Evolutionary conservation across 2,888 invertebrate genomes (phyloP).

Genomic region (Cephalotes varians): DNA sequence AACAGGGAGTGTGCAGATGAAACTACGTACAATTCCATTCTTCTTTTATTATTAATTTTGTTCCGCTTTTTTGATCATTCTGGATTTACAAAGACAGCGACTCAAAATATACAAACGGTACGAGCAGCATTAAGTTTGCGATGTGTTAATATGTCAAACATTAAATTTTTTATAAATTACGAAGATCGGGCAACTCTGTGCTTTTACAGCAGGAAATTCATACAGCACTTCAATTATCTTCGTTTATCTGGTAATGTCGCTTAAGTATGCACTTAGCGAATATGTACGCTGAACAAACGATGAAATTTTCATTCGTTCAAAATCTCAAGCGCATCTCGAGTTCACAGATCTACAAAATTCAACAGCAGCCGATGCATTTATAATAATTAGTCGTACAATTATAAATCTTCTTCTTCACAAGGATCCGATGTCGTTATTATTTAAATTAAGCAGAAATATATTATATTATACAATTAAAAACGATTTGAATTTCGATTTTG

Average conservation of each 20-base stretch:
- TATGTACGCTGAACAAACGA: slow-evolving; percentile 16
- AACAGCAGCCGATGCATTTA: not conserved
- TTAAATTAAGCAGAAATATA: not conserved
- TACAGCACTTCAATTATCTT: slow-evolving; percentile 17
- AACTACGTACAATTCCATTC: not conserved
- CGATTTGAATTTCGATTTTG: not conserved
- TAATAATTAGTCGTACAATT: not conserved
- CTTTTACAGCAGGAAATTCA: slow-evolving; percentile 3
- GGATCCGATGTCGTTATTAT: not conserved
- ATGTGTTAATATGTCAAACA: not conserved
- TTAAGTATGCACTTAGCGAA: slow-evolving; percentile 21
- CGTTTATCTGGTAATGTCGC: slow-evolving; percentile 7
- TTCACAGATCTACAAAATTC: not conserved
- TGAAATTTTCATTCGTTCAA: slow-evolving; percentile 6
- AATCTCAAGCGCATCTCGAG: not conserved
- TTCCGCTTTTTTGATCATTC: not conserved
- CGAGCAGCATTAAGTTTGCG: not conserved
- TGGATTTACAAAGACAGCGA: not conserved
- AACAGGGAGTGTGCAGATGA: not conserved
- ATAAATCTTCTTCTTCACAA: not conserved
- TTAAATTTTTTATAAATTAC: slow-evolving; percentile 23
- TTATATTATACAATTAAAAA: not conserved
- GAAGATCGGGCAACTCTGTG: slow-evolving; percentile 4
- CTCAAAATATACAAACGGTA: not conserved
- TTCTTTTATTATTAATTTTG: slow-evolving; percentile 15